Evolutionary conservation across 2,888 invertebrate species (phyloP).

Genomic region (Agonopterix arenella): DNA sequence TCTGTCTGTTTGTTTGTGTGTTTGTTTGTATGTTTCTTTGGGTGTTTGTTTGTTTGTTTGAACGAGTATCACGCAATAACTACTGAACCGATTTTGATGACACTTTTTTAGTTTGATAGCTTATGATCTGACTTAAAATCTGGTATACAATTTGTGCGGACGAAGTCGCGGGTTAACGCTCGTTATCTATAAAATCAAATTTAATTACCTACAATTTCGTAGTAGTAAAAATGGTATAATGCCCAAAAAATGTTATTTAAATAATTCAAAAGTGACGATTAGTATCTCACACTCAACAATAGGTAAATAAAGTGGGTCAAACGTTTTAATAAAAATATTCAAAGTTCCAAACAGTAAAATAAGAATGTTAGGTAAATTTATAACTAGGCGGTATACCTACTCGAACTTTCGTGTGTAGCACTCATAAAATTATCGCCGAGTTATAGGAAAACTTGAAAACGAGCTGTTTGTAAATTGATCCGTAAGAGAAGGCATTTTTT

Average conservation of each 20-base stretch:
- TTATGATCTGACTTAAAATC: too few relatives aligned
- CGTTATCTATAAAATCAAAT: too few relatives aligned
- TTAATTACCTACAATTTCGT: too few relatives aligned
- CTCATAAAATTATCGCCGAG: constrained; percentile 63
- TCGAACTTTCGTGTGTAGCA: constrained; percentile 60
- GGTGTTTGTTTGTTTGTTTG: too few relatives aligned
- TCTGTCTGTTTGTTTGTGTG: too few relatives aligned
- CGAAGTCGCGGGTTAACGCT: too few relatives aligned
- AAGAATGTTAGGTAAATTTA: constrained; percentile 25
- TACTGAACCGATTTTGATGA: too few relatives aligned
- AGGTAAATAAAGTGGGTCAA: constrained; percentile 34
- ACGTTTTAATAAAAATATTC: constrained; percentile 23
- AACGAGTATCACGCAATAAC: too few relatives aligned
- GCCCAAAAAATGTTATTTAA: constrained; percentile 3
- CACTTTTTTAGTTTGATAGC: too few relatives aligned
- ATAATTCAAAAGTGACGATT: constrained; percentile 24
- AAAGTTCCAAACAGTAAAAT: constrained; percentile 19
- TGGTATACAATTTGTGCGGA: too few relatives aligned
- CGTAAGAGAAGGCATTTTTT: constrained; percentile 14
- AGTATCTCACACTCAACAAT: constrained; percentile 13
- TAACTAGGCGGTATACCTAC: constrained; percentile 36
- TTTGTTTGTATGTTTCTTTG: too few relatives aligned
- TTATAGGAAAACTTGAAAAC: constrained; percentile 55
- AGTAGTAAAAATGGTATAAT: too few relatives aligned
- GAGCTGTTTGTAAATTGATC: constrained; percentile 59